A percentile compares a stretch with the other conserved stretches of the same genome.
phyloP scores from a whole-genome alignment of 1,140 invertebrate species.

The Calycopis cecrops region DNA sequence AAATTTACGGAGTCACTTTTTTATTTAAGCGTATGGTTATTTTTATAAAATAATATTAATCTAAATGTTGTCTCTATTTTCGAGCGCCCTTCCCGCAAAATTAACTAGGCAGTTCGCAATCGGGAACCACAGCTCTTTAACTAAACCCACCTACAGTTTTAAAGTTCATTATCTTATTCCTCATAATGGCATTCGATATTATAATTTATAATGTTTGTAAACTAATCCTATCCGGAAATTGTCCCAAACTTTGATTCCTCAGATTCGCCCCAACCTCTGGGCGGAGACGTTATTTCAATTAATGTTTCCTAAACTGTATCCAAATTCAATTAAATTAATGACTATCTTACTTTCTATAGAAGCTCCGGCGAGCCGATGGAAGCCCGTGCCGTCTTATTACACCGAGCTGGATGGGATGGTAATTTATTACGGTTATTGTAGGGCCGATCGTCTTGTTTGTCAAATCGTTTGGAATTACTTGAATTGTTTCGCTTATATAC shows the following conservation, averaged over 20 bases:
- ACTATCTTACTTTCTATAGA: conserved; percentile 43
- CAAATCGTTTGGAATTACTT: conserved; percentile 23
- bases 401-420: conserved; percentile 57
- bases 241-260: conserved; percentile 17
- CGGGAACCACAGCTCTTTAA: too few relatives aligned
- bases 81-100: too few relatives aligned
- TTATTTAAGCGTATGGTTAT: too few relatives aligned
- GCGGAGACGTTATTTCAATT: conserved; percentile 35
- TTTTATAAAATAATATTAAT: too few relatives aligned
- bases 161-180: not conserved
- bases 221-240: conserved; percentile 8
- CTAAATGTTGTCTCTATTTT: too few relatives aligned
- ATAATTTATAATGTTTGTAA: conserved; percentile 11
- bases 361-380: conserved; percentile 28
- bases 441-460: too few relatives aligned
- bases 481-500: conserved; percentile 8
- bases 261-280: conserved; percentile 16
- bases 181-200: conserved; percentile 3
- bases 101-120: too few relatives aligned
- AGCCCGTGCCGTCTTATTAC: conserved; percentile 48
- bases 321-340: conserved; percentile 60
- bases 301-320: conserved; percentile 39
- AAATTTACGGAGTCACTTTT: too few relatives aligned
- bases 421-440: conserved; percentile 63
- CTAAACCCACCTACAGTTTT: too few relatives aligned